Conservation (phyloP, 2,113 vertebrate species). For the Cheilinus undulatus region DNA sequence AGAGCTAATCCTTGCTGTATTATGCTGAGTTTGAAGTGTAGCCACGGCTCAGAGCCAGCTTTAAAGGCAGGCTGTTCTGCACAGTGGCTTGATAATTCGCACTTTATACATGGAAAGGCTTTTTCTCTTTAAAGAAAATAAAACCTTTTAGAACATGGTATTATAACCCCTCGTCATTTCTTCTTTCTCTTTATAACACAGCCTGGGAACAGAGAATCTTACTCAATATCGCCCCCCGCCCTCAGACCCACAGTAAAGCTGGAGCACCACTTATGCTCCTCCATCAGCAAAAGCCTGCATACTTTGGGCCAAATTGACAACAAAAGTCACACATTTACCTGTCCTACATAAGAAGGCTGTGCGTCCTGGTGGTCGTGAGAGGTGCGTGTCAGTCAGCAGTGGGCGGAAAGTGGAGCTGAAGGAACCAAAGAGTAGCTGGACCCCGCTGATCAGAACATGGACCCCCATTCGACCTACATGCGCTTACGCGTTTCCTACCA, state of each 20-base stretch:
- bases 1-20: slow-evolving; percentile 57
- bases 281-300: slow-evolving; percentile 84
- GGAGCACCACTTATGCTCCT: slow-evolving; percentile 49
- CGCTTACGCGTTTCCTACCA: slow-evolving; percentile 81
- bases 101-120: slow-evolving; percentile 39
- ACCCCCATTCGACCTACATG: slow-evolving; percentile 78
- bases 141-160: slow-evolving; percentile 70
- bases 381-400: slow-evolving; percentile 80
- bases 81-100: slow-evolving; percentile 59
- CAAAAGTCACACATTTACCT: slow-evolving; percentile 87
- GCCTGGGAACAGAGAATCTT: slow-evolving; percentile 14
- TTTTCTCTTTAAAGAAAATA: slow-evolving; percentile 68
- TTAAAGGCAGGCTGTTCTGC: slow-evolving; percentile 42
- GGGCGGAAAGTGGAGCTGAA: slow-evolving; percentile 78
- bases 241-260: slow-evolving; percentile 24
- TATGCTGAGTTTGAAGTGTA: slow-evolving; percentile 45
- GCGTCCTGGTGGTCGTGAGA: slow-evolving; percentile 80
- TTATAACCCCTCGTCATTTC: slow-evolving; percentile 74
- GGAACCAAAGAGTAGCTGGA: slow-evolving; percentile 72
- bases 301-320: slow-evolving; percentile 69
- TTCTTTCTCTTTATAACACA: slow-evolving; percentile 68
- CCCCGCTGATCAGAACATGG: slow-evolving; percentile 80
- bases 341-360: slow-evolving; percentile 80
- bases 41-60: slow-evolving; percentile 37
- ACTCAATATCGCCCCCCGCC: slow-evolving; percentile 67